These are phyloP conservation scores for Trilocha varians DNA, from an alignment of 2,888 invertebrate species.

Conservation along the genomic window DNA sequence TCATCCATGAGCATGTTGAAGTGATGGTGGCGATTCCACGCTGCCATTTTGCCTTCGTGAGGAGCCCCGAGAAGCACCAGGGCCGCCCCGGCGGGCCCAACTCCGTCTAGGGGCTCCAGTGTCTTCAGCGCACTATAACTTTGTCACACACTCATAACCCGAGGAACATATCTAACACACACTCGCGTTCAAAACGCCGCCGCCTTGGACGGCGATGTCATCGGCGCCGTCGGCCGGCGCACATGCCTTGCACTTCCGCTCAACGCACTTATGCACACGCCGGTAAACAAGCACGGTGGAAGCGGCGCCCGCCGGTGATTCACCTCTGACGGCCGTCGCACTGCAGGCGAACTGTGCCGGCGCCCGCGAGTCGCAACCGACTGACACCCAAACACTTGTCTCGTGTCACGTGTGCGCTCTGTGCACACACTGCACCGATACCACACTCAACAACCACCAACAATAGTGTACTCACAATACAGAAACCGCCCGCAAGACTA, in stretches of 20 bases:
- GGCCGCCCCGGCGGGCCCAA: constrained; percentile 75
- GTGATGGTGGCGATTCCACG: constrained; percentile 84
- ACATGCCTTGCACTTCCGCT: constrained; percentile 69
- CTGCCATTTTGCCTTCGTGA: constrained; percentile 78
- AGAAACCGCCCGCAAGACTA: constrained; percentile 43
- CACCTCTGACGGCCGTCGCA: constrained; percentile 56
- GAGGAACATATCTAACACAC: constrained; percentile 61
- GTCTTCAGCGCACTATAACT: constrained; percentile 69
- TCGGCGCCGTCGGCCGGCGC: constrained; percentile 60
- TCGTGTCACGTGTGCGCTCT: constrained; percentile 58
- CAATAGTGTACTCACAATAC: constrained; percentile 43
- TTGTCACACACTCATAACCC: constrained; percentile 73
- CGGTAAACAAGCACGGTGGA: constrained; percentile 66
- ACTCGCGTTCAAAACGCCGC: constrained; percentile 57
- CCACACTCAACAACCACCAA: constrained; percentile 40
- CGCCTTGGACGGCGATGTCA: constrained; percentile 59
- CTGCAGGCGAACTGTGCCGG: constrained; percentile 57
- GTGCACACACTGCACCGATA: constrained; percentile 31
- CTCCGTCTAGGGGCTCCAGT: constrained; percentile 77
- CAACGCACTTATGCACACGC: constrained; percentile 68
- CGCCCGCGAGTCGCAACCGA: constrained; percentile 52
- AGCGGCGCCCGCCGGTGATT: constrained; percentile 62
- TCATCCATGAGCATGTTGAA: constrained; percentile 80
- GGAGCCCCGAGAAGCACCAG: constrained; percentile 74
- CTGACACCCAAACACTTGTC: constrained; percentile 65